A percentile compares a stretch with the other conserved stretches of the same genome.
Evolutionary conservation across 2,888 invertebrate genomes (phyloP).

Genomic region (Allolobophora icterica): DNA sequence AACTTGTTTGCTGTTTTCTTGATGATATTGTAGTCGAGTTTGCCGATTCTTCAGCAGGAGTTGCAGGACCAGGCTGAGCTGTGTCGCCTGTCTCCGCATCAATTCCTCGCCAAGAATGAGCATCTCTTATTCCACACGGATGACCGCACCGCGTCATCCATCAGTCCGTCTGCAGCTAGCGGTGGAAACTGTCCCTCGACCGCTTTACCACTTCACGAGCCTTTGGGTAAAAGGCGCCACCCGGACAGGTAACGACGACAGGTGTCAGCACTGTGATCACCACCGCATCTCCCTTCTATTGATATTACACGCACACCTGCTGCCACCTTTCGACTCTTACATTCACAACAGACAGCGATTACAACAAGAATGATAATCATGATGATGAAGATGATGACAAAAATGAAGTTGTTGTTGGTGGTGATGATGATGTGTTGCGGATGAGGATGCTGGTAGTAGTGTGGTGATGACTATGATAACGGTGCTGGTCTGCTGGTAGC

Average conservation of each 20-base stretch:
- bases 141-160: background rate
- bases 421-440: background rate
- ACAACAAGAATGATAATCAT: no score
- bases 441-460: no score
- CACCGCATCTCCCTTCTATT: background rate
- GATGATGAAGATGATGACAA: no score
- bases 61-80: conserved; percentile 26
- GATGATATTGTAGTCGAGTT: conserved; percentile 6
- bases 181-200: background rate
- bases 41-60: conserved; percentile 31
- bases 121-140: conserved; percentile 29
- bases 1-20: background rate
- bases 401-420: background rate
- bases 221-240: background rate
- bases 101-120: conserved; percentile 36
- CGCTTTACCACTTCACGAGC: conserved; percentile 8
- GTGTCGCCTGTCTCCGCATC: conserved; percentile 27
- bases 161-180: background rate
- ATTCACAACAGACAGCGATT: background rate
- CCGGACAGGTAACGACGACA: conserved; percentile 3
- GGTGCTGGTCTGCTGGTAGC: background rate
- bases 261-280: background rate
- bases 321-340: background rate
- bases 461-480: background rate
- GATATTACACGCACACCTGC: background rate